phyloP scores from a whole-genome alignment of 2,888 invertebrate species.

The Sceliomorpha sp. region DNA sequence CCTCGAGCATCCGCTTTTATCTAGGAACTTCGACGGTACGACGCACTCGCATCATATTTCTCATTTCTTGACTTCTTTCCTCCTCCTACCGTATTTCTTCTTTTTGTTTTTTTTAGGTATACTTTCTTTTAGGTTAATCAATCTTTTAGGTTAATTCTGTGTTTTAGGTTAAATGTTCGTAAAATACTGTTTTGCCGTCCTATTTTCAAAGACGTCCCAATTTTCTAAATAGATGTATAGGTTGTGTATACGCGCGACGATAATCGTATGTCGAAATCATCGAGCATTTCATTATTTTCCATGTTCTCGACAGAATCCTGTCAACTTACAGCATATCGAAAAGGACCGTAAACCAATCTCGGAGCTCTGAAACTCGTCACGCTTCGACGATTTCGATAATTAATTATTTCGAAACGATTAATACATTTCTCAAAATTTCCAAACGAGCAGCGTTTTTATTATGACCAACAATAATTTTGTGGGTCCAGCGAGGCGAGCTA shows the following conservation, averaged over 20 bases:
- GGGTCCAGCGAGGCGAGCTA: slow-evolving; percentile 59
- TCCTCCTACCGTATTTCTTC: background rate
- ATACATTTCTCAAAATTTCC: too few relatives aligned
- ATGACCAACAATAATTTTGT: slow-evolving; percentile 9
- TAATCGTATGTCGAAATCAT: too few relatives aligned
- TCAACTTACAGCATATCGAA: too few relatives aligned
- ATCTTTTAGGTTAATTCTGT: slow-evolving; percentile 8
- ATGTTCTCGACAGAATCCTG: too few relatives aligned
- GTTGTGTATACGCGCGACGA: too few relatives aligned
- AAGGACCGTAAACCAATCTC: too few relatives aligned
- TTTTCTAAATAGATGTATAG: too few relatives aligned
- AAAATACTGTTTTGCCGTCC: too few relatives aligned
- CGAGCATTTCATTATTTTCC: slow-evolving; percentile 20
- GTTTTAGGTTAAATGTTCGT: too few relatives aligned
- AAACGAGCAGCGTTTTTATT: slow-evolving; percentile 8
- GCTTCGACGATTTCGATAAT: slow-evolving; percentile 58
- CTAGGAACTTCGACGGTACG: slow-evolving; percentile 27
- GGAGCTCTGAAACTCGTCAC: too few relatives aligned
- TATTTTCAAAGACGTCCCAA: too few relatives aligned
- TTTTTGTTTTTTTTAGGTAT: background rate
- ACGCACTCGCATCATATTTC: slow-evolving; percentile 9
- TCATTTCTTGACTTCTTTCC: slow-evolving; percentile 26
- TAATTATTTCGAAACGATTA: slow-evolving; percentile 65
- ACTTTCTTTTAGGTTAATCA: background rate
- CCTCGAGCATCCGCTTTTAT: slow-evolving; percentile 48